Percentiles rank a stretch among this genome's conserved stretches.
Conservation (phyloP, 2,113 vertebrate genomes). For the Petrocephalus zakoni region DNA sequence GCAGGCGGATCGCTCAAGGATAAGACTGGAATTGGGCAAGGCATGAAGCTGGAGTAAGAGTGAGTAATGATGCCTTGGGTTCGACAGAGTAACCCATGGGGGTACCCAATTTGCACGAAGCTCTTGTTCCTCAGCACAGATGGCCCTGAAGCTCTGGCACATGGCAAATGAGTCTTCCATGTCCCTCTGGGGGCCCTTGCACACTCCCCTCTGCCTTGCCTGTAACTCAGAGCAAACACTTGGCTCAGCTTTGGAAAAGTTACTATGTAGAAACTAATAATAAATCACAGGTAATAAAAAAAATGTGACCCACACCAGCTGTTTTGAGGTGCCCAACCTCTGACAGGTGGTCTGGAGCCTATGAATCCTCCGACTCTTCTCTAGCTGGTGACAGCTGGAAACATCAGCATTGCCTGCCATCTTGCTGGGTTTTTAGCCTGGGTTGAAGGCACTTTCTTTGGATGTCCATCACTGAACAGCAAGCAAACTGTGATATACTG, state of each 20-base stretch:
- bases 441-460: not conserved
- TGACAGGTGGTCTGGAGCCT: not conserved
- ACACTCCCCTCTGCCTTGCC: not conserved
- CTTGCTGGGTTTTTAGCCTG: not conserved
- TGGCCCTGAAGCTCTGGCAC: not conserved
- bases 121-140: not conserved
- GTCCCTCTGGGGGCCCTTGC: not conserved
- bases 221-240: slow-evolving; percentile 3
- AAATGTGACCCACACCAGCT: not conserved
- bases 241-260: not conserved
- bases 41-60: not conserved
- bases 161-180: slow-evolving; percentile 41
- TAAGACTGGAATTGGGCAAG: not conserved
- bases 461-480: not conserved
- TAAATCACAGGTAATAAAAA: slow-evolving; percentile 6
- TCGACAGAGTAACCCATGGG: not conserved
- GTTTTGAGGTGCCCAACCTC: not conserved
- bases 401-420: not conserved
- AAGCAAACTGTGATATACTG: not conserved
- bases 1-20: not conserved
- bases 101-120: not conserved
- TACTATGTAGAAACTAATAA: not conserved
- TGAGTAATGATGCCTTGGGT: slow-evolving; percentile 12
- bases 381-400: not conserved
- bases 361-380: not conserved